phyloP scores from a whole-genome alignment of 2,113 vertebrate genomes.

The Eulemur macaco region DNA sequence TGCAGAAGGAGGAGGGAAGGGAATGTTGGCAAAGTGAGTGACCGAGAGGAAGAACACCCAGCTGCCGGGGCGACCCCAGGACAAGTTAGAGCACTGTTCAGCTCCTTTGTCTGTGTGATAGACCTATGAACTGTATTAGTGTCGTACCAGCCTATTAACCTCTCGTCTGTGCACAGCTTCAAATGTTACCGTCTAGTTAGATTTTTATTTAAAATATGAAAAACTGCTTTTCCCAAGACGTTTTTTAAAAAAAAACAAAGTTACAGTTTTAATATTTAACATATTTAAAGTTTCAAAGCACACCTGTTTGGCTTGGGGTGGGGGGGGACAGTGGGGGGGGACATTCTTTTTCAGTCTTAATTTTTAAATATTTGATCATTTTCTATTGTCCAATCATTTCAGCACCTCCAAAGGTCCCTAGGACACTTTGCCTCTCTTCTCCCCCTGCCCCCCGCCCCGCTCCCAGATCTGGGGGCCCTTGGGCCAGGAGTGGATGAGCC shows the following conservation, averaged over 20 bases:
- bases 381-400: slow-evolving; percentile 91
- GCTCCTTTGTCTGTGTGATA: slow-evolving; percentile 87
- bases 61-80: slow-evolving; percentile 84
- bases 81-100: slow-evolving; percentile 79
- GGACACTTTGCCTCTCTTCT: slow-evolving; percentile 70
- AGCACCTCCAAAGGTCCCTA: slow-evolving; percentile 78
- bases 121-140: slow-evolving; percentile 89
- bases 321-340: slow-evolving; percentile 26
- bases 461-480: not conserved
- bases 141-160: slow-evolving; percentile 92
- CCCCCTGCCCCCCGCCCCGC: not conserved
- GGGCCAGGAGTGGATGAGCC: slow-evolving; percentile 60
- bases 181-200: slow-evolving; percentile 81
- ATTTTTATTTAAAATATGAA: slow-evolving; percentile 81
- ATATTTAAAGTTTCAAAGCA: slow-evolving; percentile 92
- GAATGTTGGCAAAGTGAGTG: slow-evolving; percentile 60
- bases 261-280: slow-evolving; percentile 85
- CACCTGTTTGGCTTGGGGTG: slow-evolving; percentile 84
- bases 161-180: slow-evolving; percentile 87
- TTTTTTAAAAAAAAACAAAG: slow-evolving; percentile 83
- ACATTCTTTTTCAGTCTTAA: slow-evolving; percentile 79
- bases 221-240: slow-evolving; percentile 85
- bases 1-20: slow-evolving; percentile 82
- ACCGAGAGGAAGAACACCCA: slow-evolving; percentile 73
- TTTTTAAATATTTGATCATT: slow-evolving; percentile 87